phyloP scores from a whole-genome alignment of 2,888 invertebrate genomes.

The Eretmocerus hayati region DNA sequence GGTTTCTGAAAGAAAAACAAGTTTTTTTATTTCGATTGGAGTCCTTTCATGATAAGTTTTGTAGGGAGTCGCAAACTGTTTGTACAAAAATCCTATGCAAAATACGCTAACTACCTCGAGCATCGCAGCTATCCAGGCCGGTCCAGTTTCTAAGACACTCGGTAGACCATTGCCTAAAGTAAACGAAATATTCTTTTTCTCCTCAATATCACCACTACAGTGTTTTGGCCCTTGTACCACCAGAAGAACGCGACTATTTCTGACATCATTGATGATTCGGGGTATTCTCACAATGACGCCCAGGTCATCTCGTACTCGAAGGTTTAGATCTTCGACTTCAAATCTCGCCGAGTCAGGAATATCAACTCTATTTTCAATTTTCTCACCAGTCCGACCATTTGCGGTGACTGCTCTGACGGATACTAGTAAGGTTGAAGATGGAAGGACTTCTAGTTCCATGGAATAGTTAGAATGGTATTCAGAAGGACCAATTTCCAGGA shows the following conservation, averaged over 20 bases:
- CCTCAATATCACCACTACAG: slow-evolving; percentile 9
- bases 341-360: slow-evolving; percentile 21
- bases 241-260: slow-evolving; percentile 19
- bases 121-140: not conserved
- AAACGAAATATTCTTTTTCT: no score
- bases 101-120: no score
- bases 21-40: no score
- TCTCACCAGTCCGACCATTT: slow-evolving; percentile 1
- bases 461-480: slow-evolving; percentile 21
- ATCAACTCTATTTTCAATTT: not conserved
- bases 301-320: slow-evolving; percentile 10
- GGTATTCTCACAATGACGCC: slow-evolving; percentile 27
- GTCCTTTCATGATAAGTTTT: no score
- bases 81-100: no score
- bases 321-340: slow-evolving; percentile 3
- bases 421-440: slow-evolving; percentile 27
- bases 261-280: slow-evolving; percentile 24
- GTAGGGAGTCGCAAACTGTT: no score
- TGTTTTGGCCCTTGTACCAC: slow-evolving; percentile 24
- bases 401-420: slow-evolving; percentile 22
- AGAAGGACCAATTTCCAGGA: not conserved
- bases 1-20: slow-evolving; percentile 15
- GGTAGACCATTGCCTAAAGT: no score
- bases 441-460: slow-evolving; percentile 18
- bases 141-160: no score